Conservation (phyloP, 2,113 vertebrate species). For the Pteronura brasiliensis region DNA sequence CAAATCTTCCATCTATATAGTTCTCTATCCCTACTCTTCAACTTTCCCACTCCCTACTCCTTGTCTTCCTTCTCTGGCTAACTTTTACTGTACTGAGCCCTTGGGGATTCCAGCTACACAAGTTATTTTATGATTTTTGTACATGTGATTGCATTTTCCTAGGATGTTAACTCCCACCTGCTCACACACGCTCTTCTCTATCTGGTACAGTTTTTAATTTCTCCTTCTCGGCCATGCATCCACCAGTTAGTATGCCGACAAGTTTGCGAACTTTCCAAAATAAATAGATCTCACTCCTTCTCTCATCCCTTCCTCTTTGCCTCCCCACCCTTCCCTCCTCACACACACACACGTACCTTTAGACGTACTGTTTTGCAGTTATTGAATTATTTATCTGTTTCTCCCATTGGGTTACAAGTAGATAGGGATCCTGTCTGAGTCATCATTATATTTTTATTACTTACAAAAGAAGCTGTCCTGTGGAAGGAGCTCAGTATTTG, state of each 20-base stretch:
- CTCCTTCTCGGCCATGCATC: neutral
- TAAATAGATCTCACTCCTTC: neutral
- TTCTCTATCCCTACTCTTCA: neutral
- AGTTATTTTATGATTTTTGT: neutral
- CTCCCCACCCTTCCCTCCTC: rapidly evolving
- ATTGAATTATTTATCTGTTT: neutral
- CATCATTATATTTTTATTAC: neutral
- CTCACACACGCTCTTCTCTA: neutral
- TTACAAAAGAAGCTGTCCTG: neutral
- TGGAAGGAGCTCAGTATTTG: neutral
- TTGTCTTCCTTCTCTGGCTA: neutral
- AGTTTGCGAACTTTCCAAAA: neutral
- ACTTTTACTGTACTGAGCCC: neutral
- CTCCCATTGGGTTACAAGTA: neutral
- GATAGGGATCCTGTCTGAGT: neutral
- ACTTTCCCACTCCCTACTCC: neutral
- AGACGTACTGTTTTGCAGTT: neutral
- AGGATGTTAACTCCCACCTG: neutral
- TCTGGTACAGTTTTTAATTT: neutral
- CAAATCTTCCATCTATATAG: neutral
- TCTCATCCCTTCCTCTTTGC: no score
- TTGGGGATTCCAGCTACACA: neutral
- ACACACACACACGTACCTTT: neutral
- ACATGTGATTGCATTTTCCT: no score
- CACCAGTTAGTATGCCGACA: neutral